Evolutionary conservation across 2,888 invertebrate species (phyloP), one percentile per base, ranked within the genome.

Genomic region (Achlya flavicornis): DNA sequence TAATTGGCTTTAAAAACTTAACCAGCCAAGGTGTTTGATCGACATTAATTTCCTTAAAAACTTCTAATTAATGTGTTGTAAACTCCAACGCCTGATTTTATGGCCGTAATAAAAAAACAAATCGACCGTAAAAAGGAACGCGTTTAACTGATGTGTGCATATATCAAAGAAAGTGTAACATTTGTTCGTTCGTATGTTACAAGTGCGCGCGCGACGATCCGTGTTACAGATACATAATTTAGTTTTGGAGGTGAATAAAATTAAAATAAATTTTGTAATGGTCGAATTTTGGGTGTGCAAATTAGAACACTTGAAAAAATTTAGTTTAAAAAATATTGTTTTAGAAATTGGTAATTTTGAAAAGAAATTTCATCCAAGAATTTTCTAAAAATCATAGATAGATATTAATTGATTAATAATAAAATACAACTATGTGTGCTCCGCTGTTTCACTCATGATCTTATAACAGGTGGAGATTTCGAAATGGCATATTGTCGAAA

Each of bases 81-180:
- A 83, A 82, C 67, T 79, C 64, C 76, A 82, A 82, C 87, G 87
- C 88, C 83, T 85, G 84, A 86, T 87, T 87, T 87, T 84, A 88
- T 81, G 71, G 71, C 35, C 10, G 70, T 73, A 78, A 80, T 83
- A 84, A 86, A 85, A 77, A 72, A 77, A 81, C 77, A 78, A 87
- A 87, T 86, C 83, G 77, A 76, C 80, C 79, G 78, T 87, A 80
- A 84, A 84, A 83, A 69, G 62, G 70, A 58, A 61, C 63, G 41
- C 57, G 57, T 33, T 66, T 65, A 60, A 64, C 64, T 68, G 74
- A 79, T 71, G 75, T 75, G 74, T 69, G 75, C 64, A 71, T 83
- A 77, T 78, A 80, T 84, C 76, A 82, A 75, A 70, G 71, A 76
- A 74, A 66, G 26, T 62, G 63, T 70, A 82, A 80, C 84, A 86